These are phyloP conservation scores for Sinotaia quadrata DNA, from an alignment of 2,888 invertebrate genomes.

Conservation along the genomic window DNA sequence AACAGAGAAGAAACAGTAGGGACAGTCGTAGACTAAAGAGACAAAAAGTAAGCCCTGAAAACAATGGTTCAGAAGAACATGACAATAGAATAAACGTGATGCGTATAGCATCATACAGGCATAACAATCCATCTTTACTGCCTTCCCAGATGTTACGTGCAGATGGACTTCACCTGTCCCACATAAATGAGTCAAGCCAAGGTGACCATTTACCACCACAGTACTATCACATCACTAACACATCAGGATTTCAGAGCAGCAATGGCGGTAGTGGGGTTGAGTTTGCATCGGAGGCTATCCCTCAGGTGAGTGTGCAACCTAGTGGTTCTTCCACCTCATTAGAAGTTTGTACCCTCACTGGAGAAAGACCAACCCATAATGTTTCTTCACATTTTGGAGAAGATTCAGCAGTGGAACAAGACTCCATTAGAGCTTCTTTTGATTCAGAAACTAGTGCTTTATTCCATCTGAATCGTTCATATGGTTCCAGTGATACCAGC, in stretches of 20 bases:
- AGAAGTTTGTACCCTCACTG: constrained; percentile 38
- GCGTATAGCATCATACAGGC: neutral
- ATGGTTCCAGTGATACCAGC: constrained; percentile 23
- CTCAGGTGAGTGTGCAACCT: no score
- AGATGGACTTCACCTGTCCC: neutral
- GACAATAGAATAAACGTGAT: constrained; percentile 9
- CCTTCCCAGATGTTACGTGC: no score
- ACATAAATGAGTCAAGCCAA: neutral
- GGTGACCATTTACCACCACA: neutral
- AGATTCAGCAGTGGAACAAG: neutral
- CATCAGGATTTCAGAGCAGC: constrained; percentile 7
- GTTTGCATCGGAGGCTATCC: no score
- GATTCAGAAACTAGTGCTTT: neutral
- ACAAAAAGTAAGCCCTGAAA: neutral
- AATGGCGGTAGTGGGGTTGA: neutral
- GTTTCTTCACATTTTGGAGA: no score
- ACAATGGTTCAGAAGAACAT: neutral
- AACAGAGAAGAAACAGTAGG: no score
- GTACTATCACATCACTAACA: no score
- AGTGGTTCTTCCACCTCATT: constrained; percentile 24
- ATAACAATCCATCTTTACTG: no score
- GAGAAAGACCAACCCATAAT: no score
- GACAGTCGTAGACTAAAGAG: neutral
- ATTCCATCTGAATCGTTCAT: constrained; percentile 23
- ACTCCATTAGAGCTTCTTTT: neutral